Percentiles rank a stretch among this genome's conserved stretches.
Conservation (phyloP, 2,797 vertebrate species). For the Liparis tanakae region DNA sequence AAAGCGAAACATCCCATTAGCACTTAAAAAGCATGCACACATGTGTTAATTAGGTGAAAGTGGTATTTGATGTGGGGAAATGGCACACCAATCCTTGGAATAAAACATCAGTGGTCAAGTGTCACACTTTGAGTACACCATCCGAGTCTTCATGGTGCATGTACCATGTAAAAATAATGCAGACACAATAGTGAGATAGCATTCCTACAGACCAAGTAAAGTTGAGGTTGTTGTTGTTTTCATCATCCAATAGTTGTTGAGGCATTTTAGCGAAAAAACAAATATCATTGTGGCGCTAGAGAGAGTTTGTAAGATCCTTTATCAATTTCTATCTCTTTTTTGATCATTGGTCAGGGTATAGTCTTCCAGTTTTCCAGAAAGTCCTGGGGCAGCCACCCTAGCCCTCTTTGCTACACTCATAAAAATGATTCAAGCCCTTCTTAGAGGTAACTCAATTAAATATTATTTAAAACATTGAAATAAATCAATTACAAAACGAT, state of each 20-base stretch:
- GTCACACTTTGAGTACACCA: too few relatives aligned
- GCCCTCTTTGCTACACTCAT: constrained; percentile 4
- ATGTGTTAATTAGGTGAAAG: constrained; percentile 8
- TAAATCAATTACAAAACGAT: too few relatives aligned
- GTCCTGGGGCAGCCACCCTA: neutral
- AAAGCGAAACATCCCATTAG: constrained; percentile 47
- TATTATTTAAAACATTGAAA: too few relatives aligned
- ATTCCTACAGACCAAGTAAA: too few relatives aligned
- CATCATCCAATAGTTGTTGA: neutral
- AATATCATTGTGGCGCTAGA: neutral
- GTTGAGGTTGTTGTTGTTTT: too few relatives aligned
- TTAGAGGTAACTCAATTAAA: too few relatives aligned
- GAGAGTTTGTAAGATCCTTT: neutral
- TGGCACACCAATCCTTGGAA: neutral
- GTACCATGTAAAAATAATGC: neutral
- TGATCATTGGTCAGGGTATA: neutral
- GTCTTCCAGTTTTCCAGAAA: constrained; percentile 15
- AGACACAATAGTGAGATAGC: neutral
- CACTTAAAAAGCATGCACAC: constrained; percentile 14
- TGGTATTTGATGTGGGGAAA: neutral
- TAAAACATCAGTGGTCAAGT: neutral
- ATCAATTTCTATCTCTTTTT: neutral
- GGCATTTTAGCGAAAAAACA: neutral
- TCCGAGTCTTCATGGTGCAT: too few relatives aligned
- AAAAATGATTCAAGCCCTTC: too few relatives aligned